phyloP scores from a whole-genome alignment of 1,140 invertebrate genomes.

The Bradynema listronoti region DNA sequence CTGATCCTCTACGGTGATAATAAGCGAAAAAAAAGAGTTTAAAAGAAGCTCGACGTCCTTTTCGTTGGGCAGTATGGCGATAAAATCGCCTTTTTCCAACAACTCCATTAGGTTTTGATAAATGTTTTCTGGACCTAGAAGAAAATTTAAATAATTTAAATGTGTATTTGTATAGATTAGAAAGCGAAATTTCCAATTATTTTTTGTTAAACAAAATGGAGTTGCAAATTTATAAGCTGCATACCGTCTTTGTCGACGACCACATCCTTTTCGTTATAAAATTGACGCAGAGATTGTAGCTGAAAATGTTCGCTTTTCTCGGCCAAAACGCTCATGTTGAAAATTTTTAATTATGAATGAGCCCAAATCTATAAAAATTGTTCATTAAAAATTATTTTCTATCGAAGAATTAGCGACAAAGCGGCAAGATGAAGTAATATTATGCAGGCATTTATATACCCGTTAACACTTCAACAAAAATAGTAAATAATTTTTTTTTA shows the following conservation, averaged over 20 bases:
- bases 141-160: not conserved
- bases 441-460: conserved; percentile 9
- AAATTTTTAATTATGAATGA: conserved; percentile 3
- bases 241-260: conserved; percentile 20
- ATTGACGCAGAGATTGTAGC: conserved; percentile 26
- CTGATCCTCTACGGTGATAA: conserved; percentile 29
- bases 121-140: conserved; percentile 13
- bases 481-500: not conserved
- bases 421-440: not conserved
- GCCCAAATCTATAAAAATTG: too few relatives aligned
- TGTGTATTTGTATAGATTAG: not conserved
- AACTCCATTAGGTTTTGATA: conserved; percentile 23
- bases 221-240: not conserved
- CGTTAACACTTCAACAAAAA: not conserved
- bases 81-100: conserved; percentile 7
- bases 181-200: conserved; percentile 6
- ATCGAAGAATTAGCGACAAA: not conserved
- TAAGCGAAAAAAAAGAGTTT: conserved; percentile 35
- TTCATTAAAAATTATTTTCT: not conserved
- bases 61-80: conserved; percentile 23
- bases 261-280: conserved; percentile 25
- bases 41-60: conserved; percentile 41
- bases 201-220: not conserved
- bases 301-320: conserved; percentile 22
- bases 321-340: conserved; percentile 7